phyloP scores from a whole-genome alignment of 2,888 invertebrate genomes.

The Steinernema hermaphroditum region DNA sequence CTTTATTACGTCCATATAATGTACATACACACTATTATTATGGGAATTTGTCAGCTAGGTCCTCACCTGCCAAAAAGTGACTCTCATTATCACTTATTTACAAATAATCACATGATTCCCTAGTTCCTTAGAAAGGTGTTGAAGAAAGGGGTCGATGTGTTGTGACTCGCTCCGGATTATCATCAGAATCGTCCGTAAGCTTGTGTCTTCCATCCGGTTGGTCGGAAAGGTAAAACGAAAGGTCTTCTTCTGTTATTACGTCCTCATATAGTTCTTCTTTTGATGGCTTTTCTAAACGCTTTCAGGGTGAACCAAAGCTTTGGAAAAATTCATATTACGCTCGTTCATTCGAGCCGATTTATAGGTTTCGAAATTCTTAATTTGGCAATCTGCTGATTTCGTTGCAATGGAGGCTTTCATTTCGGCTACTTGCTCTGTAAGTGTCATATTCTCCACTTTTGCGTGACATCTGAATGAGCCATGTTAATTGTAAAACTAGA shows the following conservation, averaged over 20 bases:
- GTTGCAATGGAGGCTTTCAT: background rate
- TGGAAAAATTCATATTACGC: too few relatives aligned
- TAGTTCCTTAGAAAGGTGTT: too few relatives aligned
- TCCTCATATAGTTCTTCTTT: background rate
- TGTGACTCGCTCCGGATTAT: background rate
- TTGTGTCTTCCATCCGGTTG: background rate
- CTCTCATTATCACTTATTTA: background rate
- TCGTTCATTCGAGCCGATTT: background rate
- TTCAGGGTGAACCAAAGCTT: too few relatives aligned
- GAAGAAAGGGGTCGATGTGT: background rate
- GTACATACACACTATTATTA: too few relatives aligned
- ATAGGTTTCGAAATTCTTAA: background rate
- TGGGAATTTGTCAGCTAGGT: too few relatives aligned
- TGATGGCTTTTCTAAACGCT: background rate
- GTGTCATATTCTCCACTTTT: background rate
- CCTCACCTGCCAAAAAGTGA: too few relatives aligned
- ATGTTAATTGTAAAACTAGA: too few relatives aligned
- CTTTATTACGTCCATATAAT: too few relatives aligned
- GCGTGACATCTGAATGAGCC: background rate
- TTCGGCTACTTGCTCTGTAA: background rate
- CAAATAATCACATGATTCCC: too few relatives aligned
- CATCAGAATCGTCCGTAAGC: background rate
- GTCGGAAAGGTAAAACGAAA: background rate
- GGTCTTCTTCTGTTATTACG: background rate
- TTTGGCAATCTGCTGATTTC: constrained; percentile 16